A percentile compares a stretch with the other conserved stretches of the same genome.
These are phyloP conservation scores for Drosophila acutilabella DNA, from an alignment of 2,888 invertebrate genomes.

Conservation along the genomic window DNA sequence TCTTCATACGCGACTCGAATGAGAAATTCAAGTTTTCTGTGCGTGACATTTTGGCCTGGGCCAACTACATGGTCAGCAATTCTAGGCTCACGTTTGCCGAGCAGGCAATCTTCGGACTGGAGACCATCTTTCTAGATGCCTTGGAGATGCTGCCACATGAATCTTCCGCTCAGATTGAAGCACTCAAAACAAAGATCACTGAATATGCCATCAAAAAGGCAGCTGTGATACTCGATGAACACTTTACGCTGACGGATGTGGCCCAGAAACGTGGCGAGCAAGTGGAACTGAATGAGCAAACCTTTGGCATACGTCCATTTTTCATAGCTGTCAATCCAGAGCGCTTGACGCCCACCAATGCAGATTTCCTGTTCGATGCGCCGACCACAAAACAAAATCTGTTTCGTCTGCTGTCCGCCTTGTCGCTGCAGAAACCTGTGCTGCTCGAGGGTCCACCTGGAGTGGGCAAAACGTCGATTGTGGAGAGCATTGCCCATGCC, in stretches of 20 bases:
- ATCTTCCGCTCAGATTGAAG: conserved; percentile 86
- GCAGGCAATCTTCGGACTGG: conserved; percentile 95
- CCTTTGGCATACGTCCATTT: conserved; percentile 93
- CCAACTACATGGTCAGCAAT: conserved; percentile 90
- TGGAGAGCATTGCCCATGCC: conserved; percentile 94
- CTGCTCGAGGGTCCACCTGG: conserved; percentile 99
- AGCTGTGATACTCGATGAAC: conserved; percentile 84
- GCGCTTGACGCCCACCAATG: conserved; percentile 47
- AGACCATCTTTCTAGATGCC: conserved; percentile 95
- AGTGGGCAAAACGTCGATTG: conserved; percentile 98
- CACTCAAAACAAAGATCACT: conserved; percentile 86
- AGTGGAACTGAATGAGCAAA: conserved; percentile 51
- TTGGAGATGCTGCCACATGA: conserved; percentile 93
- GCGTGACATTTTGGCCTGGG: conserved; percentile 96
- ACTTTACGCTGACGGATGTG: conserved; percentile 82
- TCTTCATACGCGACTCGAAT: conserved; percentile 91
- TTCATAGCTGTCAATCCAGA: conserved; percentile 85
- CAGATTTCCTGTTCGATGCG: conserved; percentile 90
- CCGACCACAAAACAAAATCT: conserved; percentile 93
- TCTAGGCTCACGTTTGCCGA: conserved; percentile 84
- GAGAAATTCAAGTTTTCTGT: conserved; percentile 94
- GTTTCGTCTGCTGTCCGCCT: conserved; percentile 92
- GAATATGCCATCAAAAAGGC: conserved; percentile 87
- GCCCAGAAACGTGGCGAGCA: conserved; percentile 82
- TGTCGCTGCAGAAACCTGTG: conserved; percentile 96